phyloP scores from a whole-genome alignment of 1,140 invertebrate species.

The Drosophila pallidifrons region DNA sequence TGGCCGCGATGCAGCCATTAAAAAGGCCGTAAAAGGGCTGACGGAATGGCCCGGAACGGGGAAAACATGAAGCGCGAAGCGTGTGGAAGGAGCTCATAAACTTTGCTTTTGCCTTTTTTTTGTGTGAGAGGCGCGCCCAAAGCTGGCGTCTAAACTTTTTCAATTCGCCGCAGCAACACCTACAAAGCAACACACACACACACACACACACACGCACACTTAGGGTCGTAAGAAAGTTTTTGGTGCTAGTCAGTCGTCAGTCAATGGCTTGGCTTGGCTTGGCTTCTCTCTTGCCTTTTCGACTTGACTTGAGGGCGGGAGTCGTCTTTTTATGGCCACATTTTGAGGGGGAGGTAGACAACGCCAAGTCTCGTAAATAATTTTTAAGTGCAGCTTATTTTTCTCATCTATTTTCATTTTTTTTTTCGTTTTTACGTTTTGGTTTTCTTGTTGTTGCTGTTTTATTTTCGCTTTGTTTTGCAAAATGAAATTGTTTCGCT shows the following conservation, averaged over 20 bases:
- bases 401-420: slow-evolving; percentile 57
- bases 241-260: slow-evolving; percentile 61
- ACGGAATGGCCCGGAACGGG: slow-evolving; percentile 11
- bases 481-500: slow-evolving; percentile 79
- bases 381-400: slow-evolving; percentile 78
- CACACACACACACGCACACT: slow-evolving; percentile 10
- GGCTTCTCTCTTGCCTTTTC: slow-evolving; percentile 11
- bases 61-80: neutral
- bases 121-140: slow-evolving; percentile 7
- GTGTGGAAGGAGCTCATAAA: slow-evolving; percentile 59
- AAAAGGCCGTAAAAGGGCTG: slow-evolving; percentile 73
- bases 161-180: slow-evolving; percentile 76
- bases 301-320: slow-evolving; percentile 3
- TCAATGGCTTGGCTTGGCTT: slow-evolving; percentile 32
- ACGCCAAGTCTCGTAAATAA: slow-evolving; percentile 65
- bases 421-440: slow-evolving; percentile 24
- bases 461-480: slow-evolving; percentile 62
- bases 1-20: slow-evolving; percentile 65
- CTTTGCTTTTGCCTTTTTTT: slow-evolving; percentile 41
- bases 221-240: slow-evolving; percentile 49
- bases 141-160: slow-evolving; percentile 73
- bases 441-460: slow-evolving; percentile 15
- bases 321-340: slow-evolving; percentile 65
- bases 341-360: neutral
- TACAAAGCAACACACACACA: slow-evolving; percentile 48